These are phyloP conservation scores for Laothoe populi DNA, from an alignment of 2,888 invertebrate genomes.

Conservation along the genomic window DNA sequence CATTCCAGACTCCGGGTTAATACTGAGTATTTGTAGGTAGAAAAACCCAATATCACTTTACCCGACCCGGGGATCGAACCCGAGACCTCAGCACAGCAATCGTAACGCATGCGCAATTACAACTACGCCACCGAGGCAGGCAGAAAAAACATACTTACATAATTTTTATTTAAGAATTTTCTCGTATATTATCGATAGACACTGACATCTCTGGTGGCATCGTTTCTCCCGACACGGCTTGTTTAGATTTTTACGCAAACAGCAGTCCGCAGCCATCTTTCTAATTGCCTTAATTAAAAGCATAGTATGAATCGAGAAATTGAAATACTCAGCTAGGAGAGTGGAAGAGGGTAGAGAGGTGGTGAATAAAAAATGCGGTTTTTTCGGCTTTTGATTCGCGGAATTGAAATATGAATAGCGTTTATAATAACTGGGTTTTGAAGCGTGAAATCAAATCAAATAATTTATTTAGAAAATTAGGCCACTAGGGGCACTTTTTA, in stretches of 20 bases:
- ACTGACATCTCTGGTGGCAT: slow-evolving; percentile 41
- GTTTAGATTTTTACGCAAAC: slow-evolving; percentile 84
- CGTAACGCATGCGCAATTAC: too few species aligned
- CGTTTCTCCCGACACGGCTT: slow-evolving; percentile 61
- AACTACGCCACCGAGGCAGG: too few species aligned
- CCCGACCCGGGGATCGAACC: too few species aligned
- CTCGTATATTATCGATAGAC: slow-evolving; percentile 35
- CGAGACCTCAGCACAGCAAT: too few species aligned
- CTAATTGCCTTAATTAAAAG: slow-evolving; percentile 83
- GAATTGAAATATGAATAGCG: slow-evolving; percentile 3
- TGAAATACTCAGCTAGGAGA: slow-evolving; percentile 38
- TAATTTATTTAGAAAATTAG: too few species aligned
- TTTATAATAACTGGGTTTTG: background rate
- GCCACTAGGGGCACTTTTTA: too few species aligned
- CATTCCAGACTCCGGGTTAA: too few species aligned
- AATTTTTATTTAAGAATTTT: too few species aligned
- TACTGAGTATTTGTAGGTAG: too few species aligned
- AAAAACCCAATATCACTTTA: too few species aligned
- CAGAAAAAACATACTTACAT: too few species aligned
- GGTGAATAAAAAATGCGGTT: slow-evolving; percentile 7
- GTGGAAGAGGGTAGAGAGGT: slow-evolving; percentile 3
- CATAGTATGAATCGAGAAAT: slow-evolving; percentile 59
- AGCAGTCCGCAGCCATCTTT: slow-evolving; percentile 69
- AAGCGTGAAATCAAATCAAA: too few species aligned
- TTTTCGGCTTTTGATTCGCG: slow-evolving; percentile 15